Percentiles rank a stretch among this genome's conserved stretches.
phyloP scores from a whole-genome alignment of 2,113 vertebrate genomes.

The Grammomys surdaster region DNA sequence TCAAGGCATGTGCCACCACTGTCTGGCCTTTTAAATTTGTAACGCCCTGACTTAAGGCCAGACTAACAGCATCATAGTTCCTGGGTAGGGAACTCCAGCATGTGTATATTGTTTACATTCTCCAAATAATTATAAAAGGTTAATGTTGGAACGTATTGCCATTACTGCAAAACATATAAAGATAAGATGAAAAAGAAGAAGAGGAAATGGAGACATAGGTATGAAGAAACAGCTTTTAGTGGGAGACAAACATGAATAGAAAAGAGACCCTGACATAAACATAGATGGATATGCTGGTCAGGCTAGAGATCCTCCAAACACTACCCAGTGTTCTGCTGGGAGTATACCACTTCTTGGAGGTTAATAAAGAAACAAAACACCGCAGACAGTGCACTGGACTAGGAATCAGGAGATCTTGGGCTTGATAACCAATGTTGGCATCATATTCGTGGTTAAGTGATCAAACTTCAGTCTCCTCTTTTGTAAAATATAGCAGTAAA shows the following conservation, averaged over 20 bases:
- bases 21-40: not conserved
- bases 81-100: not conserved
- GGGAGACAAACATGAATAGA: slow-evolving; percentile 48
- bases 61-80: slow-evolving; percentile 7
- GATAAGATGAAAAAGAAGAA: not conserved
- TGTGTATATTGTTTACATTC: not conserved
- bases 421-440: not conserved
- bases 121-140: not conserved
- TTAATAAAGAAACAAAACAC: slow-evolving; percentile 16
- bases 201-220: not conserved
- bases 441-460: not conserved
- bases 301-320: slow-evolving; percentile 7
- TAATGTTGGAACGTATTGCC: not conserved
- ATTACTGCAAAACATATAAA: not conserved
- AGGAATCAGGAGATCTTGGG: not conserved
- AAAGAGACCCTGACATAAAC: not conserved
- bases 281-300: slow-evolving; percentile 3
- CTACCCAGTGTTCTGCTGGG: not conserved
- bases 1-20: not conserved
- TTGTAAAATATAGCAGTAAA: not conserved
- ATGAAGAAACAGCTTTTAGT: slow-evolving; percentile 29
- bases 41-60: not conserved
- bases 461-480: not conserved
- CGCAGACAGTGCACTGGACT: not conserved
- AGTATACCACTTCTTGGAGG: not conserved